phyloP scores from a whole-genome alignment of 2,797 vertebrate species.

The Muscicapa comitata region DNA sequence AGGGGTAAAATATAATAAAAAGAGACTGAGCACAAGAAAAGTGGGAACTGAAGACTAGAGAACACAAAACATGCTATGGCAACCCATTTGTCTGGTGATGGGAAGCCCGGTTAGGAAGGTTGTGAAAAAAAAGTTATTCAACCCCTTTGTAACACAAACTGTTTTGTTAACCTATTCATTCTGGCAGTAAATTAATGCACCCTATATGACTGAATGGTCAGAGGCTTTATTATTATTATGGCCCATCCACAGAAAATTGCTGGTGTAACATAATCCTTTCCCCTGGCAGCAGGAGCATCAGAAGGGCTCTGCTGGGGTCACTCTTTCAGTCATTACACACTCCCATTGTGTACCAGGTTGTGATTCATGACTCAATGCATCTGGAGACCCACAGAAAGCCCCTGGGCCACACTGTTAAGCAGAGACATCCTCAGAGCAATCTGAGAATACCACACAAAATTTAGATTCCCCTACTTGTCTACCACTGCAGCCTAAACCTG shows the following conservation, averaged over 20 bases:
- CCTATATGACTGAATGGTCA: not conserved
- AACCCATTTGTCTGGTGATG: not conserved
- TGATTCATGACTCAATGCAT: accelerated
- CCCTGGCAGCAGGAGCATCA: not conserved
- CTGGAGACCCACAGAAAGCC: not conserved
- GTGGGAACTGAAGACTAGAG: not conserved
- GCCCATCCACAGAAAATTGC: not conserved
- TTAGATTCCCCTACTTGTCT: not conserved
- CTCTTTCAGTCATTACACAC: not conserved
- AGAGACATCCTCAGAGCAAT: not conserved
- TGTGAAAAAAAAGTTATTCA: not conserved
- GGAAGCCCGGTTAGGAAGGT: not conserved
- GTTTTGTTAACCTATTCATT: not conserved
- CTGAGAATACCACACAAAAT: not conserved
- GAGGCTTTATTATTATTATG: not conserved
- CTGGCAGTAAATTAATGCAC: conserved; percentile 8
- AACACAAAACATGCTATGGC: not conserved
- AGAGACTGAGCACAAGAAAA: not conserved
- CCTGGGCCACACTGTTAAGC: not conserved
- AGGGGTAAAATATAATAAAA: not conserved
- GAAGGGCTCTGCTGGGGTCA: not conserved
- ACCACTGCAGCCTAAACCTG: not conserved
- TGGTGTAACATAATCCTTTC: conserved; percentile 1
- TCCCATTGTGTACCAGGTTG: not conserved
- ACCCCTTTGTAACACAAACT: not conserved